Evolutionary conservation across 2,888 invertebrate genomes (phyloP).

Genomic region (Tipula confusa): DNA sequence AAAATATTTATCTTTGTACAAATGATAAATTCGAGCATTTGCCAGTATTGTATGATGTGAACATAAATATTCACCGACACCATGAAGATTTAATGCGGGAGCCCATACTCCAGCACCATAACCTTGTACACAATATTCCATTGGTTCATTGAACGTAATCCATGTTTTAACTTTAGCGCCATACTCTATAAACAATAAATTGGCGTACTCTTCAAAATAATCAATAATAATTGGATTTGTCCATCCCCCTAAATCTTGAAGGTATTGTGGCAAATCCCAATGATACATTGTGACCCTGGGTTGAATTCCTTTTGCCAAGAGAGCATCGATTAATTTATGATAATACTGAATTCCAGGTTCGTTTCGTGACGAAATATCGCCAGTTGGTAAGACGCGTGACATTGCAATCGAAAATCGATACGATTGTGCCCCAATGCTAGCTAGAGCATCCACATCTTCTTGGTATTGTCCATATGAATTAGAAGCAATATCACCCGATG

Average conservation of each 20-base stretch:
- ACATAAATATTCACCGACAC: slow-evolving; percentile 52
- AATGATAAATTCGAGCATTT: slow-evolving; percentile 49
- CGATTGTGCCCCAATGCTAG: slow-evolving; percentile 47
- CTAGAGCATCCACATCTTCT: slow-evolving; percentile 54
- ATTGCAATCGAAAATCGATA: not conserved
- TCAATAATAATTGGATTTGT: slow-evolving; percentile 48
- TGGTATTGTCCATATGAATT: slow-evolving; percentile 56
- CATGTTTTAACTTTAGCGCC: slow-evolving; percentile 55
- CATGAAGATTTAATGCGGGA: slow-evolving; percentile 45
- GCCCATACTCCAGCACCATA: slow-evolving; percentile 49
- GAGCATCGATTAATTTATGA: not conserved
- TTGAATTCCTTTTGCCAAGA: slow-evolving; percentile 50
- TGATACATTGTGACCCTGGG: slow-evolving; percentile 59
- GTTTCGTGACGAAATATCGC: slow-evolving; percentile 50
- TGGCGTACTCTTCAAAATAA: slow-evolving; percentile 54
- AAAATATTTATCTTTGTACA: slow-evolving; percentile 44
- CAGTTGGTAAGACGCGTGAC: slow-evolving; percentile 56
- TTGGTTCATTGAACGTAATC: slow-evolving; percentile 59
- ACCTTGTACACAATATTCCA: slow-evolving; percentile 48
- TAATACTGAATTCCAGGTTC: not conserved
- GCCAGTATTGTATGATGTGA: slow-evolving; percentile 52
- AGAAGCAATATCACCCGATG: slow-evolving; percentile 54
- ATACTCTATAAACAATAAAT: slow-evolving; percentile 48
- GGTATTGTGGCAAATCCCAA: slow-evolving; percentile 54
- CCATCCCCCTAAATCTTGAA: slow-evolving; percentile 56